A percentile compares a stretch with the other conserved stretches of the same genome.
These are phyloP conservation scores for Xanthia icteritia DNA, from an alignment of 2,888 invertebrate species.

Conservation along the genomic window DNA sequence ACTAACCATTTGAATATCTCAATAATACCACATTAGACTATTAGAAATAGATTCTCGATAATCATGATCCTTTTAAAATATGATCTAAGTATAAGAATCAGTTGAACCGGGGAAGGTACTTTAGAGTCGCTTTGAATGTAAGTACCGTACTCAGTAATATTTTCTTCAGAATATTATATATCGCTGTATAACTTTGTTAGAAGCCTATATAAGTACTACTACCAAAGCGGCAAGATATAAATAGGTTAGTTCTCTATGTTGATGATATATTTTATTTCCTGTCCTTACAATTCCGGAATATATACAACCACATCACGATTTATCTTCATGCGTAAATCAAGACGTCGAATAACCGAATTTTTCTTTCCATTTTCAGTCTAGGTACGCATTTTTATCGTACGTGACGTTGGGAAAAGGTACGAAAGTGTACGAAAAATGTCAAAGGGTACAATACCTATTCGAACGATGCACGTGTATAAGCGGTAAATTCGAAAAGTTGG, in stretches of 20 bases:
- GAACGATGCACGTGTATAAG: slow-evolving; percentile 47
- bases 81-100: background rate
- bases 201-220: background rate
- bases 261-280: slow-evolving; percentile 60
- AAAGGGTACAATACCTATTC: slow-evolving; percentile 48
- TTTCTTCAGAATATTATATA: background rate
- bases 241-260: slow-evolving; percentile 41
- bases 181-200: background rate
- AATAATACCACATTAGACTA: too few relatives aligned
- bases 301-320: slow-evolving; percentile 67
- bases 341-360: slow-evolving; percentile 46
- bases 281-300: slow-evolving; percentile 58
- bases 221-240: slow-evolving; percentile 17
- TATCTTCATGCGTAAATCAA: slow-evolving; percentile 63
- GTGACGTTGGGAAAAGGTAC: slow-evolving; percentile 56
- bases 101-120: background rate
- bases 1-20: too few relatives aligned
- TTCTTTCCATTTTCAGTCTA: slow-evolving; percentile 54
- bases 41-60: too few relatives aligned
- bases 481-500: slow-evolving; percentile 61
- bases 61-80: too few relatives aligned
- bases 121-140: background rate
- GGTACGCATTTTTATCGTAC: slow-evolving; percentile 62
- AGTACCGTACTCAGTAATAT: background rate
- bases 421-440: slow-evolving; percentile 45